phyloP scores from a whole-genome alignment of 1,140 invertebrate species.

The Zaprionus vittiger region DNA sequence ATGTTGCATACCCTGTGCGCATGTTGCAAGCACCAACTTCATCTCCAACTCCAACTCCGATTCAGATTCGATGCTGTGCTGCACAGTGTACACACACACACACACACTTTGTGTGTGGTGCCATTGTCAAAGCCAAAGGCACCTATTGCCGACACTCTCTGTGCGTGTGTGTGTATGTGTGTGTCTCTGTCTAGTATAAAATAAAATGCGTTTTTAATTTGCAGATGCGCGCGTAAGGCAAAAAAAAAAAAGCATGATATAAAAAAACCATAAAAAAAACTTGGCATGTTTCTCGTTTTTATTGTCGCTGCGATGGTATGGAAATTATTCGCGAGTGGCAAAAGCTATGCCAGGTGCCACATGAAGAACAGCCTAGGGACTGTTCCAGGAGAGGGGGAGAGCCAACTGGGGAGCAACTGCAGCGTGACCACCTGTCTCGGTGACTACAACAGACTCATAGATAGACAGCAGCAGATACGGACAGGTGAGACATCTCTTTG shows the following conservation, averaged over 20 bases:
- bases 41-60: constrained; percentile 24
- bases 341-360: constrained; percentile 56
- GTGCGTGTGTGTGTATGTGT: too few species aligned
- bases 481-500: background rate
- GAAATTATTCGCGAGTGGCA: constrained; percentile 77
- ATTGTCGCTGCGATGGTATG: constrained; percentile 72
- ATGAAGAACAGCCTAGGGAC: constrained; percentile 12
- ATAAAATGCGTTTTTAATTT: constrained; percentile 83
- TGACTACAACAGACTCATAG: constrained; percentile 38
- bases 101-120: constrained; percentile 41
- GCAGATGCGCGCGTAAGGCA: constrained; percentile 74
- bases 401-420: background rate
- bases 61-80: background rate
- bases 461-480: constrained; percentile 32
- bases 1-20: constrained; percentile 2
- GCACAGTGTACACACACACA: background rate
- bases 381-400: too few species aligned
- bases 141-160: constrained; percentile 14
- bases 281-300: constrained; percentile 70
- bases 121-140: constrained; percentile 68
- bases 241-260: constrained; percentile 34
- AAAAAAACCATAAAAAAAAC: constrained; percentile 44
- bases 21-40: constrained; percentile 10
- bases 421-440: constrained; percentile 61
- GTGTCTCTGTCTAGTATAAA: constrained; percentile 49